Evolutionary conservation across 2,113 vertebrate species (phyloP).

Genomic region (Passerina amoena): DNA sequence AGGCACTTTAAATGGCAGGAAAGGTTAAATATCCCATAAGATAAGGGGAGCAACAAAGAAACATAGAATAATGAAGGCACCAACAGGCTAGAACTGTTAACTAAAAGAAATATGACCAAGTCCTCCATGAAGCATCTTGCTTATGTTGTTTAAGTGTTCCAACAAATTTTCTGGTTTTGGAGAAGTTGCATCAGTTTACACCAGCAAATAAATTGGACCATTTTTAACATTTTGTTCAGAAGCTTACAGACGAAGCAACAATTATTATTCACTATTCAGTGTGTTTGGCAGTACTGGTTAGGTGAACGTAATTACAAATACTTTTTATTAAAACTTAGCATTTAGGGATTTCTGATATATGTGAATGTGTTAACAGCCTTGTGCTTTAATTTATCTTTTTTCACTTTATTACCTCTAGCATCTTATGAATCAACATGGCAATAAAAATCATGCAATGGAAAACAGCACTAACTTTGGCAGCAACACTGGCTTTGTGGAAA

Average conservation of each 20-base stretch:
- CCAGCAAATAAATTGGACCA: not conserved
- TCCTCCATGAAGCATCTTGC: not conserved
- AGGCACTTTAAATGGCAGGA: conserved; percentile 80
- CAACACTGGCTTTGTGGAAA: conserved; percentile 74
- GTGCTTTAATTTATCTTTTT: not conserved
- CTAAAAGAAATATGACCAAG: not conserved
- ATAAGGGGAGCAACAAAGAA: not conserved
- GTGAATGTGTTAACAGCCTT: not conserved
- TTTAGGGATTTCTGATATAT: not conserved
- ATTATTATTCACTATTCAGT: not conserved
- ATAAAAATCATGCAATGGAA: conserved; percentile 83
- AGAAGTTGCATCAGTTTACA: not conserved
- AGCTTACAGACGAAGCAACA: not conserved
- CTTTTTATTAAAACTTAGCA: not conserved
- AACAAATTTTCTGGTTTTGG: not conserved
- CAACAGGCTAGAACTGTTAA: not conserved
- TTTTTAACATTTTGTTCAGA: not conserved
- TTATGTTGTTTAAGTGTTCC: not conserved
- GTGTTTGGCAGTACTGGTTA: not conserved
- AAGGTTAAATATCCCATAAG: not conserved
- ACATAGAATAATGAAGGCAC: not conserved
- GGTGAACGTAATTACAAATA: not conserved
- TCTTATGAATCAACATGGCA: conserved; percentile 79
- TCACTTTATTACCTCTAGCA: conserved; percentile 52
- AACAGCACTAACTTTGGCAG: conserved; percentile 81